Evolutionary conservation across 2,113 vertebrate genomes (phyloP).

Genomic region (Eulemur macaco): DNA sequence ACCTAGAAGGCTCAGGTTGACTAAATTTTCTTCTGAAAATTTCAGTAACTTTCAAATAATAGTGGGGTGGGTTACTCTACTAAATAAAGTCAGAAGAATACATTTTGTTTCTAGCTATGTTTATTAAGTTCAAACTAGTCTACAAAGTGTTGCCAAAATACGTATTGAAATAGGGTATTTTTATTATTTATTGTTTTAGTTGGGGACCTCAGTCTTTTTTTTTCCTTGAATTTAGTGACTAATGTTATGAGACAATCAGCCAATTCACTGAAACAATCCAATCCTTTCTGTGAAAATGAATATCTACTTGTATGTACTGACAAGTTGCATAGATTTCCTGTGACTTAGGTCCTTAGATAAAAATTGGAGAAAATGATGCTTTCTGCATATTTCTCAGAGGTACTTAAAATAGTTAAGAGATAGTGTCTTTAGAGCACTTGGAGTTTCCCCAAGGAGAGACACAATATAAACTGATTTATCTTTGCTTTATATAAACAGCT

Average conservation of each 20-base stretch:
- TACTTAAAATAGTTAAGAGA: constrained; percentile 23
- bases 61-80: neutral
- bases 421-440: neutral
- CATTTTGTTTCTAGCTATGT: neutral
- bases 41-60: constrained; percentile 29
- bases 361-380: constrained; percentile 44
- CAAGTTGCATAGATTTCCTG: constrained; percentile 2
- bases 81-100: neutral
- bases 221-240: neutral
- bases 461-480: constrained; percentile 57
- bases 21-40: neutral
- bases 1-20: neutral
- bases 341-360: neutral
- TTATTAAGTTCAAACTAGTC: neutral
- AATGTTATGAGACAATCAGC: constrained; percentile 44
- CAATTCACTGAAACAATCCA: constrained; percentile 17
- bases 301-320: neutral
- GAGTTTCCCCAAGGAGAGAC: constrained; percentile 30
- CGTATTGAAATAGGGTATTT: neutral
- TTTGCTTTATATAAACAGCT: constrained; percentile 57
- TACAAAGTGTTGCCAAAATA: neutral
- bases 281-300: constrained; percentile 9
- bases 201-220: neutral
- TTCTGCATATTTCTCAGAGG: constrained; percentile 50
- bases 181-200: neutral